A percentile compares a stretch with the other conserved stretches of the same genome.
Conservation (phyloP, 2,113 vertebrate species). For the Apeltes quadracus region DNA sequence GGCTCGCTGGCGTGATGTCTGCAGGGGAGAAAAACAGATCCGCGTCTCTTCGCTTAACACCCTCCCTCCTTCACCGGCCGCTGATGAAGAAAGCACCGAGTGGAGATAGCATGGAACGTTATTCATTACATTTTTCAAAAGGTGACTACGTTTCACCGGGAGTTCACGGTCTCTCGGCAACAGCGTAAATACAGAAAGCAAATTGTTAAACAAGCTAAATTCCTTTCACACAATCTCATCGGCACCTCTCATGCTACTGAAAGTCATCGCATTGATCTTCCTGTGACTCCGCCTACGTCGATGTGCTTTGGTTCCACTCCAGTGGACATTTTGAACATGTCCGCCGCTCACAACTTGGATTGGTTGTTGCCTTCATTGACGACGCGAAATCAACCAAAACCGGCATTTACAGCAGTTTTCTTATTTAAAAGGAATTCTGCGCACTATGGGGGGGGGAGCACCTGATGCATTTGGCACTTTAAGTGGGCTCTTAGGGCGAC, state of each 20-base stretch:
- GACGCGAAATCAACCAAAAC: too few species aligned
- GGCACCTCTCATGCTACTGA: neutral
- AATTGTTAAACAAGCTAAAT: too few species aligned
- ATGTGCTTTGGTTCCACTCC: too few species aligned
- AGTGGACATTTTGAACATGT: too few species aligned
- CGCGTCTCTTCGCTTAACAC: constrained; percentile 73
- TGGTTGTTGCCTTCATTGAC: too few species aligned
- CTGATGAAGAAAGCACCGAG: constrained; percentile 50
- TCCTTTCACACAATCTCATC: too few species aligned
- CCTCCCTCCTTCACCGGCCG: constrained; percentile 44
- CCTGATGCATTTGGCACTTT: constrained; percentile 18
- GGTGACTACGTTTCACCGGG: constrained; percentile 38
- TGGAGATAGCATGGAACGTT: constrained; percentile 37
- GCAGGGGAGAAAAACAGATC: constrained; percentile 71
- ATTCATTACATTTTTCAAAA: constrained; percentile 66
- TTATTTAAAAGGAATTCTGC: constrained; percentile 4
- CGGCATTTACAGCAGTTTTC: neutral
- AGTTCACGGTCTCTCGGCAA: constrained; percentile 52
- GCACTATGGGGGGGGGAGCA: neutral
- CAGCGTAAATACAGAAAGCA: constrained; percentile 36
- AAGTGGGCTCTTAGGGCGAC: constrained; percentile 8
- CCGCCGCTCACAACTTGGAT: too few species aligned
- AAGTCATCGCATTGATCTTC: neutral
- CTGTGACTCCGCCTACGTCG: neutral
- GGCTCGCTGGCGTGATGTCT: constrained; percentile 71